Evolutionary conservation across 2,113 vertebrate genomes (phyloP).

Genomic region (Bubo bubo): DNA sequence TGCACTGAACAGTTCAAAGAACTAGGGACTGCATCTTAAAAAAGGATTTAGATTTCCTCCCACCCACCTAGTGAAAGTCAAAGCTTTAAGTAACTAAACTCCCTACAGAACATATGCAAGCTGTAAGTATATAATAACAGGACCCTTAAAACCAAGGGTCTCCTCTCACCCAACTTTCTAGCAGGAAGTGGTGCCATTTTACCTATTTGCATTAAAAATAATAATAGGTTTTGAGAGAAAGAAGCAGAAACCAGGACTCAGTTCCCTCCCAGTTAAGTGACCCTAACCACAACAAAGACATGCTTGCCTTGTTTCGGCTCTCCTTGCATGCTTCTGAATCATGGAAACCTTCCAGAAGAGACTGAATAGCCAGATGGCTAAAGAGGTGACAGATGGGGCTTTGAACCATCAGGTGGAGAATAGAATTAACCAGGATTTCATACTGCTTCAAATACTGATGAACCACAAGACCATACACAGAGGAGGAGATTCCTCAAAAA

Average conservation of each 20-base stretch:
- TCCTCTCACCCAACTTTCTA: background rate
- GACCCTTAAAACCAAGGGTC: background rate
- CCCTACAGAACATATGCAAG: background rate
- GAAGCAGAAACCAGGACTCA: background rate
- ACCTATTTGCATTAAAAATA: background rate
- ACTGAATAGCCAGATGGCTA: background rate
- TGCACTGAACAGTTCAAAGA: background rate
- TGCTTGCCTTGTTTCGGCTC: background rate
- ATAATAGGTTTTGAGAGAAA: background rate
- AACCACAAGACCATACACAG: background rate
- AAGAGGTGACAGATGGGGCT: constrained; percentile 17
- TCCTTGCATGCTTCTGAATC: background rate
- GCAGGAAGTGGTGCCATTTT: background rate
- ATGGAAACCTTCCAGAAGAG: background rate
- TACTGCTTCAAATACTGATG: background rate
- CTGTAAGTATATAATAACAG: background rate
- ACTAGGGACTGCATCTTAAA: background rate
- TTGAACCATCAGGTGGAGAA: background rate
- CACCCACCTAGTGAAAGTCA: background rate
- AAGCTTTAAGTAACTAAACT: background rate
- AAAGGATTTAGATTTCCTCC: background rate
- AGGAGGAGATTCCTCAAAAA: background rate
- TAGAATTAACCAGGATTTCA: background rate
- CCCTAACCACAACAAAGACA: background rate
- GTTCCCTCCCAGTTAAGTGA: background rate